Base-by-base conservation (phyloP, 2,888 invertebrate genomes). In the Metallyticus violacea region DNA sequence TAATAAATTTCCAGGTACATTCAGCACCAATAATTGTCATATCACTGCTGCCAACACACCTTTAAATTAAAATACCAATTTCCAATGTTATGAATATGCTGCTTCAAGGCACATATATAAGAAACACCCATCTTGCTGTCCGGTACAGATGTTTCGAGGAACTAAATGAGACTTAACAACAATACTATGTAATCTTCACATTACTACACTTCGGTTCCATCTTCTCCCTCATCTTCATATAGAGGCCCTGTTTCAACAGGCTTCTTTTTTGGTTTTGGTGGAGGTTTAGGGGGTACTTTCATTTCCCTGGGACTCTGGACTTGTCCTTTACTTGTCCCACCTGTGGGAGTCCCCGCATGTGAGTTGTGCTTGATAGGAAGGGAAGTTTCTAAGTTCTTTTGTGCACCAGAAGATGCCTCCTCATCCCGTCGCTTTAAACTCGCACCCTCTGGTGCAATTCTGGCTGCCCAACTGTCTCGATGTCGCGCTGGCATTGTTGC, bases 141-240 rank as follows among this genome's bases (percentile, higher is more conserved):
- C 15, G 40, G 9, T 62, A 62, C 40, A 62, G 15, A 4, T 62
- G 40, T 62, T 62, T n/a, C n/a, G 22, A 62, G 40, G 40, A 77
- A 27, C n/a, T 7, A 26, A 25, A 40, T 30, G 22, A n/a, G n/a
- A n/a, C n/a, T n/a, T n/a, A n/a, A n/a, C n/a, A n/a, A n/a, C n/a
- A n/a, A n/a, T n/a, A n/a, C n/a, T n/a, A n/a, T n/a, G n/a, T n/a
- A n/a, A n/a, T n/a, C n/a, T 15, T 76, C 15, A 9, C 26, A 79
- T 7, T 27, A 79, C 85, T 85, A 88, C 83, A 97, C 97, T 93
- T 97, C 97, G 90, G 97, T 97, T 89, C 97, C 97, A 89, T 97
- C 97, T 91, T 97, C 97, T 30, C 97, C 96, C 92, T 97, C 97
- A 91, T 97, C 97, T 91, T 97, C 97, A 90, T 97, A 97, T 88